Conservation (phyloP, 2,888 invertebrate genomes). For the Mycalesis mineus region DNA sequence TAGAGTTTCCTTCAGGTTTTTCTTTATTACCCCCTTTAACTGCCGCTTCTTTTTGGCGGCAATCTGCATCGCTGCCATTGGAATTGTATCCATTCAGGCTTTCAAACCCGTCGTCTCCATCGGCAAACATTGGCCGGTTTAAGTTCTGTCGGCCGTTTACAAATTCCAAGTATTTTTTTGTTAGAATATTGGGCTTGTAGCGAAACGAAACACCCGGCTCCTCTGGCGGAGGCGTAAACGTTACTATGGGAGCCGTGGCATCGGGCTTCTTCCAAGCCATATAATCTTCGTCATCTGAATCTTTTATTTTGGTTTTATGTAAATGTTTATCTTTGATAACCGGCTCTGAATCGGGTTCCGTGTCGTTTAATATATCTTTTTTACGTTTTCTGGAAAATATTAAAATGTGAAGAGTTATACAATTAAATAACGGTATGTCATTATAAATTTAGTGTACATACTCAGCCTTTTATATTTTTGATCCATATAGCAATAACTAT, state of each 20-base stretch:
- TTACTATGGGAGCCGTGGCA: conserved; percentile 58
- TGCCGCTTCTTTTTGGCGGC: conserved; percentile 37
- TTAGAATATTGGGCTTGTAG: conserved; percentile 59
- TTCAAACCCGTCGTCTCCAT: conserved; percentile 90
- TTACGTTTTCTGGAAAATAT: conserved; percentile 61
- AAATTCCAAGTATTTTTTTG: conserved; percentile 69
- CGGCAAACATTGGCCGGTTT: conserved; percentile 54
- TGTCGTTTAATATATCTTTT: conserved; percentile 60
- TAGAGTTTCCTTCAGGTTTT: conserved; percentile 13
- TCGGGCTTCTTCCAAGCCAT: conserved; percentile 72
- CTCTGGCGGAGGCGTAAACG: conserved; percentile 67
- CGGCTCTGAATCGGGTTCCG: conserved; percentile 48
- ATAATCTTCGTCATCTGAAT: conserved; percentile 72
- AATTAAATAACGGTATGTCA: not conserved
- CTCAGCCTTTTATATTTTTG: conserved; percentile 19
- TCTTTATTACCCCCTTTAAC: conserved; percentile 10
- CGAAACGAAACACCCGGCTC: conserved; percentile 52
- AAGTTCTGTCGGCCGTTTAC: conserved; percentile 60
- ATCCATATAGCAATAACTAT: conserved; percentile 3
- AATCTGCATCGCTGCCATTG: conserved; percentile 78
- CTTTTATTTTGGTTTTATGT: conserved; percentile 61
- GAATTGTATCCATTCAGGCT: conserved; percentile 90
- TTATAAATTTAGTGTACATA: conserved; percentile 8
- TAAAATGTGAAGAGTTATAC: not conserved
- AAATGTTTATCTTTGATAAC: conserved; percentile 50